Percentiles rank a stretch among this genome's conserved stretches.
phyloP scores from a whole-genome alignment of 1,140 invertebrate genomes.

The Druon quercuslanigerum region DNA sequence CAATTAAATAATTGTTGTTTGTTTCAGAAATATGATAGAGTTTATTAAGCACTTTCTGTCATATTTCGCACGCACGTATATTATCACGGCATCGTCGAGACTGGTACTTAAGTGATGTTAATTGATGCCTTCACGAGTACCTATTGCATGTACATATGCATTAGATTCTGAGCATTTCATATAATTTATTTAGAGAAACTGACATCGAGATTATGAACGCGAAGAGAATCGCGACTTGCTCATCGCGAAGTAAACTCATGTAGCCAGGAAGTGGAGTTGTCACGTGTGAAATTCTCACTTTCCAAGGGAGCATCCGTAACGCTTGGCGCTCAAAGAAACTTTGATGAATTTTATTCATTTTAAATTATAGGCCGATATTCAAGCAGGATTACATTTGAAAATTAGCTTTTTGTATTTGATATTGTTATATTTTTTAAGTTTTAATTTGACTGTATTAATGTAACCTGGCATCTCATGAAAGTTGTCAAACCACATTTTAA shows the following conservation, averaged over 20 bases:
- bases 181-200: background rate
- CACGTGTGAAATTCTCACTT: slow-evolving; percentile 9
- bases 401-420: too few relatives aligned
- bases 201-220: background rate
- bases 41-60: too few relatives aligned
- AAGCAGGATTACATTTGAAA: too few relatives aligned
- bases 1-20: too few relatives aligned
- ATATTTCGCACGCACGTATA: background rate
- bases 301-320: background rate
- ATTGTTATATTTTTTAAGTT: too few relatives aligned
- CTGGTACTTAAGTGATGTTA: background rate
- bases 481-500: too few relatives aligned
- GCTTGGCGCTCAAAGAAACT: background rate
- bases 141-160: background rate
- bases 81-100: background rate
- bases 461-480: too few relatives aligned
- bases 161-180: background rate
- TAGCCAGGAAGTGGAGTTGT: slow-evolving; percentile 5
- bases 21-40: too few relatives aligned
- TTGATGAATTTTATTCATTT: background rate
- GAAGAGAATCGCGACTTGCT: background rate
- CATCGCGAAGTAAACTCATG: background rate
- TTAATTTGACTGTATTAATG: too few relatives aligned
- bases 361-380: too few relatives aligned
- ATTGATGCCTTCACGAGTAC: background rate